phyloP scores from a whole-genome alignment of 92 coral and sea anemone genomes.

The Anthopleura xanthogrammica region DNA sequence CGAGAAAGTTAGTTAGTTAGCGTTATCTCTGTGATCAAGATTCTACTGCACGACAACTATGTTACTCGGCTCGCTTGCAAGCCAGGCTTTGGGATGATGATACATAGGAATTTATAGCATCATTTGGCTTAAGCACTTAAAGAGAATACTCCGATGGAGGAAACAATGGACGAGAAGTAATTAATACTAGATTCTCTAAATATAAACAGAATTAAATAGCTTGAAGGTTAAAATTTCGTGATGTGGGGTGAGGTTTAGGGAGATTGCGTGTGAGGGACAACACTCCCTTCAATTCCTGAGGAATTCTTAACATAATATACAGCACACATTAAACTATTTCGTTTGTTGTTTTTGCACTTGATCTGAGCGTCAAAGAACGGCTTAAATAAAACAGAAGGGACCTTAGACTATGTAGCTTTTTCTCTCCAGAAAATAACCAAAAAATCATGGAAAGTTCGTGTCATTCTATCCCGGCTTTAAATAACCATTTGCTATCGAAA shows the following conservation, averaged over 20 bases:
- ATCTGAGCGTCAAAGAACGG: neutral
- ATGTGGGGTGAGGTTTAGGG: neutral
- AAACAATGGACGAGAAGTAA: neutral
- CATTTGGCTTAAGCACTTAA: neutral
- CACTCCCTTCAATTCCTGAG: constrained; percentile 2
- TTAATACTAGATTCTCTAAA: neutral
- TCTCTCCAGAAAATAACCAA: neutral
- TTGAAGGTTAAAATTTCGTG: neutral
- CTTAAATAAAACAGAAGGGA: neutral
- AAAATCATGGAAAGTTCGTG: neutral
- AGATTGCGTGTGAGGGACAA: neutral
- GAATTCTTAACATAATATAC: neutral
- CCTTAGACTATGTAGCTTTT: neutral
- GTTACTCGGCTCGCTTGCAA: constrained; percentile 7
- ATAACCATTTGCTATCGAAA: neutral
- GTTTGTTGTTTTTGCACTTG: neutral
- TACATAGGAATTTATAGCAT: constrained; percentile 1
- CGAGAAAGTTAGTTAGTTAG: neutral
- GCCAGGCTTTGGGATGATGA: neutral
- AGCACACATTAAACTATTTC: neutral
- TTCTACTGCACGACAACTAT: constrained; percentile 26
- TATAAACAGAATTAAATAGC: neutral
- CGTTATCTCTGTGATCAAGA: constrained; percentile 4
- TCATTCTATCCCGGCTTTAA: neutral
- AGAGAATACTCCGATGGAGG: neutral